Percentiles rank a stretch among this genome's conserved stretches.
Conservation (phyloP, 1,140 invertebrate species). For the Papilio xuthus region DNA sequence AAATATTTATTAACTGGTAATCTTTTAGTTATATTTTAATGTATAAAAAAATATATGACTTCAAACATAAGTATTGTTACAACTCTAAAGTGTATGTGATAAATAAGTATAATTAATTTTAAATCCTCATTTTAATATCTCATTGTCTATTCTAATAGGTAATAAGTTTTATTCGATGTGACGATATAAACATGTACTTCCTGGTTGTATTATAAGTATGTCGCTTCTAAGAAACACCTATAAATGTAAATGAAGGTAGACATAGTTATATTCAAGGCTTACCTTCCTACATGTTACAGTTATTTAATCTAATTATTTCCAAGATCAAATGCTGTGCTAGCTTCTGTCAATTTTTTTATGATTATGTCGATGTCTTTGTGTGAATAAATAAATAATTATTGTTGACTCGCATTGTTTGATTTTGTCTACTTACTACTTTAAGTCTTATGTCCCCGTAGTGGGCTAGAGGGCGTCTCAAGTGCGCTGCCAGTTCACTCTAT, state of each 20-base stretch:
- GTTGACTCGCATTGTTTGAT: slow-evolving; percentile 55
- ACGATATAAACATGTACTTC: not conserved
- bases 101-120: slow-evolving; percentile 1
- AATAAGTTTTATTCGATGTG: slow-evolving; percentile 10
- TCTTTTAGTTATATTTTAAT: not conserved
- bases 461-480: too few relatives aligned
- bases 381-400: slow-evolving; percentile 78
- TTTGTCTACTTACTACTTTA: too few relatives aligned
- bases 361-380: slow-evolving; percentile 65
- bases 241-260: slow-evolving; percentile 9
- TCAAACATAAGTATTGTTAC: not conserved
- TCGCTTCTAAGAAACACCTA: slow-evolving; percentile 3
- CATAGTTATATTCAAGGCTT: not conserved
- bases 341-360: slow-evolving; percentile 64
- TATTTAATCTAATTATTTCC: slow-evolving; percentile 45
- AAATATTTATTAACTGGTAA: not conserved
- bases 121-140: slow-evolving; percentile 3
- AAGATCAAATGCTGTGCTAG: slow-evolving; percentile 62
- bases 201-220: not conserved
- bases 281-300: not conserved
- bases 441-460: too few relatives aligned
- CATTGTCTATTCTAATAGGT: not conserved
- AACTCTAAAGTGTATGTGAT: slow-evolving; percentile 6
- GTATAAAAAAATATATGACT: not conserved
- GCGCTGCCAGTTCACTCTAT: too few relatives aligned